phyloP scores from a whole-genome alignment of 2,888 invertebrate genomes.

The Andrena hattorfiana region DNA sequence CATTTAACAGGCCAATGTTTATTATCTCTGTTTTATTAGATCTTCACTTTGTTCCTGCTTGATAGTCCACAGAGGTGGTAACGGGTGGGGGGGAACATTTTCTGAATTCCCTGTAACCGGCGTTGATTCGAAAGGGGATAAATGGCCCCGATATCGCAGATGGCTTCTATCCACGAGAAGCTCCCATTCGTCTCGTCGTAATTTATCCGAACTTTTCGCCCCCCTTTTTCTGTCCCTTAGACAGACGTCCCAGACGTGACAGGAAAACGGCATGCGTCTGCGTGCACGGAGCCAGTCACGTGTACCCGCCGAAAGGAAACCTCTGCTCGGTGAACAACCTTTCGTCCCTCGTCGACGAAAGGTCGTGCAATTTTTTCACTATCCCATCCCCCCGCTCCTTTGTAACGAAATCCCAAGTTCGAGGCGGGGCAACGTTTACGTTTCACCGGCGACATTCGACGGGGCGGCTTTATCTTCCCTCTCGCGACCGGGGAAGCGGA shows the following conservation, averaged over 20 bases:
- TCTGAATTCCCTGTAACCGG: not conserved
- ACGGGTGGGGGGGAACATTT: not conserved
- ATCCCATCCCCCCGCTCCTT: not conserved
- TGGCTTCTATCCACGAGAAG: slow-evolving; percentile 49
- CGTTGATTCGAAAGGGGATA: slow-evolving; percentile 1
- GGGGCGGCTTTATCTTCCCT: not conserved
- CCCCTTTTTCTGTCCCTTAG: slow-evolving; percentile 55
- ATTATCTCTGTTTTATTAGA: slow-evolving; percentile 30
- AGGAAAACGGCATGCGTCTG: slow-evolving; percentile 68
- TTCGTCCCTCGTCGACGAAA: slow-evolving; percentile 53
- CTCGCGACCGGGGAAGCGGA: not conserved
- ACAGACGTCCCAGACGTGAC: slow-evolving; percentile 73
- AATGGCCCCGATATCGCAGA: slow-evolving; percentile 48
- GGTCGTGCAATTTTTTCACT: slow-evolving; percentile 57
- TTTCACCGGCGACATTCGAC: slow-evolving; percentile 9
- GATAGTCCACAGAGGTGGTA: slow-evolving; percentile 2
- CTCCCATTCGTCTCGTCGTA: slow-evolving; percentile 62
- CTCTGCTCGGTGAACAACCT: slow-evolving; percentile 68
- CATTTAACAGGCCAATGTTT: slow-evolving; percentile 59
- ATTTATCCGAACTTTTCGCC: slow-evolving; percentile 70
- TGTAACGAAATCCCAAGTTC: slow-evolving; percentile 50
- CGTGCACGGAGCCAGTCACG: slow-evolving; percentile 52
- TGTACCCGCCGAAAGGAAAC: slow-evolving; percentile 57
- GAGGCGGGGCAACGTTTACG: not conserved
- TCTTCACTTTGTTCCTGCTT: not conserved